A percentile compares a stretch with the other conserved stretches of the same genome.
Conservation (phyloP, 1,140 invertebrate genomes). For the Eufriesea mexicana region DNA sequence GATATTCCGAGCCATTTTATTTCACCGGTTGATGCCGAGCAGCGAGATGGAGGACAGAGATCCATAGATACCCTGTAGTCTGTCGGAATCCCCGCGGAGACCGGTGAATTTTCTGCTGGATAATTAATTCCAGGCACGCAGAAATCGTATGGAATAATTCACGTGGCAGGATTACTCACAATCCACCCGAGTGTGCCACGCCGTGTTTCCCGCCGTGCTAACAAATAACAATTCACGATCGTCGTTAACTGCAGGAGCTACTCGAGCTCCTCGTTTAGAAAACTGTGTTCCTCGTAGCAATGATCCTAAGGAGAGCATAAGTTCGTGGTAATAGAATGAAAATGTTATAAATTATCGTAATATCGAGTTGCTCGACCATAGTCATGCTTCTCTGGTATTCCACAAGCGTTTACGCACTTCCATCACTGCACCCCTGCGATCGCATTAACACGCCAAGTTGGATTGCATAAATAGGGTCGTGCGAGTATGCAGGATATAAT, state of each 20-base stretch:
- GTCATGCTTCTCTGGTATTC: too few relatives aligned
- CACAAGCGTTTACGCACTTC: too few relatives aligned
- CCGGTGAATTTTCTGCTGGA: slow-evolving; percentile 28
- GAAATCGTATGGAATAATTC: slow-evolving; percentile 36
- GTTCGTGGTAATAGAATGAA: too few relatives aligned
- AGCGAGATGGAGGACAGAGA: slow-evolving; percentile 36
- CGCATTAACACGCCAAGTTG: too few relatives aligned
- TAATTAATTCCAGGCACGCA: slow-evolving; percentile 64
- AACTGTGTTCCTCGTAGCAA: neutral
- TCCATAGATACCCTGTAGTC: slow-evolving; percentile 50
- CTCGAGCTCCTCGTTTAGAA: neutral
- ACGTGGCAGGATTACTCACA: neutral
- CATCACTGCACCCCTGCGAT: too few relatives aligned
- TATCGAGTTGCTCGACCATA: too few relatives aligned
- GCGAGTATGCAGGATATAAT: too few relatives aligned
- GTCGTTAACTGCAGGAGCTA: neutral
- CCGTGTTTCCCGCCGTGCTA: slow-evolving; percentile 8
- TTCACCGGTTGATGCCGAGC: slow-evolving; percentile 11
- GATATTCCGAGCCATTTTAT: neutral
- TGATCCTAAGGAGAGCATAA: too few relatives aligned
- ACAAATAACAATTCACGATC: neutral
- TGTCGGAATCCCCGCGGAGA: slow-evolving; percentile 46
- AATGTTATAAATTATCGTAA: too few relatives aligned
- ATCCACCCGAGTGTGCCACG: neutral
- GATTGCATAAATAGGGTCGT: too few relatives aligned